Conservation (phyloP, 92 coral and sea anemone species). For the Porites cylindrica region DNA sequence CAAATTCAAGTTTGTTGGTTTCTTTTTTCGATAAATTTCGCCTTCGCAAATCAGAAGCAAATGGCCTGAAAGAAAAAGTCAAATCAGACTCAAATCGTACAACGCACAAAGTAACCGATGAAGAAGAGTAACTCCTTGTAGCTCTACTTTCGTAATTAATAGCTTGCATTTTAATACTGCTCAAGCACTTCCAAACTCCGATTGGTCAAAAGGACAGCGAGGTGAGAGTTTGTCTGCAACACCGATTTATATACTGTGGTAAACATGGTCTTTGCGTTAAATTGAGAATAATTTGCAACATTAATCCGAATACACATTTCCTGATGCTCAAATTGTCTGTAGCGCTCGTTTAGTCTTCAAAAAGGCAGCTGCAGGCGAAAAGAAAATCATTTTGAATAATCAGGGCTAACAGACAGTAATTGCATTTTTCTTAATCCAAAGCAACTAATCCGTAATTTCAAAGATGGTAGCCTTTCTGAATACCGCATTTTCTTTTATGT, state of each 20-base stretch:
- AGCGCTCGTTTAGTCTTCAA: background rate
- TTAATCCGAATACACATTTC: background rate
- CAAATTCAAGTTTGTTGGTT: background rate
- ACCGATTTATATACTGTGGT: background rate
- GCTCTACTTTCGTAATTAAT: background rate
- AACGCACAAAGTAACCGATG: no score
- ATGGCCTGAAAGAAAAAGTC: background rate
- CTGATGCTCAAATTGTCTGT: background rate
- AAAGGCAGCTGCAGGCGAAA: background rate
- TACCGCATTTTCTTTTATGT: background rate
- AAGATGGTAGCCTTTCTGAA: background rate
- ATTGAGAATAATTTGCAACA: background rate
- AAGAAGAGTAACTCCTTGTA: no score
- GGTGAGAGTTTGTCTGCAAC: background rate
- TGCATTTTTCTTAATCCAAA: background rate
- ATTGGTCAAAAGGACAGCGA: constrained; percentile 15
- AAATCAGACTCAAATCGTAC: no score
- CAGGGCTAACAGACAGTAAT: constrained; percentile 3
- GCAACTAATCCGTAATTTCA: background rate
- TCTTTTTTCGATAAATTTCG: background rate
- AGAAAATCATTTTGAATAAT: background rate
- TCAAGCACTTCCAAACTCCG: constrained; percentile 4
- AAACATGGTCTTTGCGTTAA: background rate
- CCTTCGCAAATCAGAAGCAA: background rate
- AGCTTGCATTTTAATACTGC: background rate